Conservation (phyloP, 2,888 invertebrate species). For the Anaspis maculata region DNA sequence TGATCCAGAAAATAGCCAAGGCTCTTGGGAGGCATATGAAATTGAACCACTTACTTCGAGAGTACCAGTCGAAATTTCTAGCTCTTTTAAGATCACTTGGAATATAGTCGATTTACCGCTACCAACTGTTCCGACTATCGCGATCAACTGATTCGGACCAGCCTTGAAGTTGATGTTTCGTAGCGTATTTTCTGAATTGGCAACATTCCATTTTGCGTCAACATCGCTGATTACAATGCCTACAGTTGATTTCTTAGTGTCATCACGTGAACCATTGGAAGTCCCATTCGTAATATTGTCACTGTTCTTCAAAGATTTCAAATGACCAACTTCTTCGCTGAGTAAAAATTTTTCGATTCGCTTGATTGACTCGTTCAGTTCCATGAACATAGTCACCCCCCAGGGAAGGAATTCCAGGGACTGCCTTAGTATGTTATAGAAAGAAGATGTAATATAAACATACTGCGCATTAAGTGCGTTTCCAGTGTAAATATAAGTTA, state of each 20-base stretch:
- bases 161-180: constrained; percentile 56
- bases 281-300: too few relatives aligned
- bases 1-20: constrained; percentile 74
- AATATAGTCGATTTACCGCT: constrained; percentile 51
- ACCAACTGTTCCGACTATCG: constrained; percentile 55
- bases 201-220: constrained; percentile 1
- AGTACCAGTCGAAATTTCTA: constrained; percentile 55
- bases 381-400: constrained; percentile 67
- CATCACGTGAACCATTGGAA: constrained; percentile 6
- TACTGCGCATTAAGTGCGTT: constrained; percentile 47
- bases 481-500: constrained; percentile 64
- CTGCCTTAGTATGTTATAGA: constrained; percentile 44
- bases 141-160: constrained; percentile 49
- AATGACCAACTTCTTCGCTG: constrained; percentile 32
- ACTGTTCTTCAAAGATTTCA: too few relatives aligned
- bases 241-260: constrained; percentile 3
- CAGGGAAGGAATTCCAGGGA: constrained; percentile 81
- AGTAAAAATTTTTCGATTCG: constrained; percentile 52
- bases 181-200: constrained; percentile 36
- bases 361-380: constrained; percentile 62
- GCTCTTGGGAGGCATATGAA: constrained; percentile 75
- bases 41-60: constrained; percentile 58
- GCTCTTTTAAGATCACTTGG: constrained; percentile 57
- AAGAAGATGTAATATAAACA: constrained; percentile 66
- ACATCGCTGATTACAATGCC: constrained; percentile 22